Evolutionary conservation across 2,113 vertebrate genomes (phyloP), one percentile per base, ranked within the genome.

Genomic region (Danionella cerebrum): DNA sequence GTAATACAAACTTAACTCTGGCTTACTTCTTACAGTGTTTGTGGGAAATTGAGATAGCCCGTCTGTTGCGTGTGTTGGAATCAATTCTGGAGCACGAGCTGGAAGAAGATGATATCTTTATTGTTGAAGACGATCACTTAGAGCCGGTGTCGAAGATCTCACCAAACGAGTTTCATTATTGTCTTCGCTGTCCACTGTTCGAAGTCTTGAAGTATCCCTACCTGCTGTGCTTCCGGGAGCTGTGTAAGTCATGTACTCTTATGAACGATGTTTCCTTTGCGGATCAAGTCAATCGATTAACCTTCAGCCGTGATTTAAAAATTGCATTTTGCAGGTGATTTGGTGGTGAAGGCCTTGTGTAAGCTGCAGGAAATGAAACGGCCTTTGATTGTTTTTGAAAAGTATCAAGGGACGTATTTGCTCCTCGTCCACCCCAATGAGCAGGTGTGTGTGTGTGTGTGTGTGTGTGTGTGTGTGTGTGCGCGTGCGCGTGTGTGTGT

Each of bases 351-450:
- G 52, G 91, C 84, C 5, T 84, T 94, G 36, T 88, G 83, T 44
- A 88, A 78, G 60, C 89, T 93, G 87, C 90, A 92, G 60, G 76
- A 81, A 33, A 50, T 63, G 73, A 74, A 77, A 9, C 88, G 87
- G 1, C 84, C 90, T 51, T 89, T 91, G 74, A 84, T 86, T 57
- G 85, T 91, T 21, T 87, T 84, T 73, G 90, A 90, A 21, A 93
- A 92, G 57, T 86, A 89, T 65, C 85, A 89, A 6, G 92, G 92
- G 8, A 91, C 90, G 71, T 94, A 93, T 67, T 74, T 94, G 35
- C 87, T 94, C 47, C 75, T 94, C 64, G 91, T 93, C 0, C 91
- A 94, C 52, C 91, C 90, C 0, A 89, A 91, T 74, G 91, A 94
- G 75, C 82, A 69, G 76, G 92, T 93, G 67, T n/a, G n/a, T n/a